Percentiles rank a stretch among this genome's conserved stretches.
Conservation (phyloP, 2,113 vertebrate species). For the Chionomys nivalis region DNA sequence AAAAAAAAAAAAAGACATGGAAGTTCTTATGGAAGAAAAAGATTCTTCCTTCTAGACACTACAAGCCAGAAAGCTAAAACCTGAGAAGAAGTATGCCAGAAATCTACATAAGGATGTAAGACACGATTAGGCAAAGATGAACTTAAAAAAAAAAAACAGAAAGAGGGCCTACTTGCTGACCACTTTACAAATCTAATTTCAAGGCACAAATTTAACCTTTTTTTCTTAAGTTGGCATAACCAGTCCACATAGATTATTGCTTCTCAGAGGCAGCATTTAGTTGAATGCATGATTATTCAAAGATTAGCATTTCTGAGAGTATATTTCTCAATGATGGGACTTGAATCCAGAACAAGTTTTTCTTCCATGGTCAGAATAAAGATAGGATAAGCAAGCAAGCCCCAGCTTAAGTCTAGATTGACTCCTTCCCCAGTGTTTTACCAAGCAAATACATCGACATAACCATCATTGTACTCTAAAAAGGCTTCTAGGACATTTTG, state of each 20-base stretch:
- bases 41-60: background rate
- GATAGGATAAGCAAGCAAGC: background rate
- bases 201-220: background rate
- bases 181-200: conserved; percentile 16
- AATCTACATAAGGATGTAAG: background rate
- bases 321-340: background rate
- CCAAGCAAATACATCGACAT: background rate
- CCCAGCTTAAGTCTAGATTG: background rate
- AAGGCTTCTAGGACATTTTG: background rate
- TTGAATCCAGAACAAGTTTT: background rate
- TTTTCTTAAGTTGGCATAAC: background rate
- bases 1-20: no score
- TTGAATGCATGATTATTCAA: background rate
- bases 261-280: background rate
- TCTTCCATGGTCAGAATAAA: background rate
- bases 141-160: background rate
- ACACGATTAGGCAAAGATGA: background rate
- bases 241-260: background rate
- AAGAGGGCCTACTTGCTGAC: background rate
- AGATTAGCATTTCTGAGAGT: background rate
- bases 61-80: background rate
- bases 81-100: background rate
- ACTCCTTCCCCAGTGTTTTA: background rate
- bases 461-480: no score
- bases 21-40: background rate